Evolutionary conservation across 2,797 vertebrate species (phyloP), one percentile per base, ranked within the genome.

Genomic region (Darevskia nairensis): DNA sequence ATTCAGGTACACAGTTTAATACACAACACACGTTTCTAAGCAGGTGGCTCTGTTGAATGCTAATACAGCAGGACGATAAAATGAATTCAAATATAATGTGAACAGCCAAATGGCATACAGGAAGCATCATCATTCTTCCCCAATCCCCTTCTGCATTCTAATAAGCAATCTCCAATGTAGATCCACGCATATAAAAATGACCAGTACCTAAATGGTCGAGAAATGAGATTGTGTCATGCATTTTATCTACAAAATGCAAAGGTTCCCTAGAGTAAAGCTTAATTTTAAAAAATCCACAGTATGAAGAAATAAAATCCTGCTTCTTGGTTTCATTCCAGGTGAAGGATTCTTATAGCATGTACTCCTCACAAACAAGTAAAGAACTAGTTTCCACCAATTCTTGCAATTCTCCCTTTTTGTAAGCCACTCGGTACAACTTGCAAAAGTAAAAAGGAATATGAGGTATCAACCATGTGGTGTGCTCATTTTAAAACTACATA

Each of bases 201-300:
- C 82, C 6, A 72, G 46, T 50, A 50, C 19, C 29, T 46, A 39
- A 35, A 0, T 15, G 17, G 32, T 10, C 9, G 13, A 3, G 25
- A 27, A 85, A 76, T n/a, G 29, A 41, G 15, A 23, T 44, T n/a
- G 46, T 84, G 0, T 3, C 0, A 46, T 89, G 61, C 44, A 82
- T 6, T 90, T 93, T 76, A 84, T 86, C 74, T 78, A 76, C 39
- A 80, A 80, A 82, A 72, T 80, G 39, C 7, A 25, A 9, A 17
- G 32, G 39, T 83, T 90, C 72, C 86, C 25, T 82, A 85, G 7
- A 0, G 0, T 66, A 84, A 88, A 0, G 0, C 82, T 83, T 79
- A 68, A 0, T 0, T 50, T 50, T 35, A 41, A 35, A 35, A 35
- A 41, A 15, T 74, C 76, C 23, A 6, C 0, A 0, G 50, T 66